Base-by-base conservation (phyloP, 2,113 vertebrate genomes). In the Noctilio leporinus region DNA sequence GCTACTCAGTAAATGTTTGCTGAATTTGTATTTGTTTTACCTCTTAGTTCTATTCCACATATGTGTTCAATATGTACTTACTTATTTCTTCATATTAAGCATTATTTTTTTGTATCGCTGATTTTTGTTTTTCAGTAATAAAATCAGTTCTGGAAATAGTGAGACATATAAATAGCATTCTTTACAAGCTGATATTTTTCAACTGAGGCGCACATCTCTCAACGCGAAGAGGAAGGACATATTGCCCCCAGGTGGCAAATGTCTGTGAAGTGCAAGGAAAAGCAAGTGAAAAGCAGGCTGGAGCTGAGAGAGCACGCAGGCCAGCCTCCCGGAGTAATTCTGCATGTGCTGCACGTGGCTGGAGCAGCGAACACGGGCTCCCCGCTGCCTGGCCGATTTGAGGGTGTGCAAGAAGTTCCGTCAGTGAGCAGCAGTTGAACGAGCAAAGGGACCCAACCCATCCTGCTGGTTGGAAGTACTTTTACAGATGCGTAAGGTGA, bases 161-260 rank as follows among this genome's bases (percentile, higher is more conserved):
- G 8, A 80, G 30, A 72, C 20, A 87, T 55, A 86, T 55, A 89
- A 82, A 70, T 3, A 80, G 30, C 33, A 38, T 76, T 95, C 43
- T 65, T 76, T 57, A 40, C 5, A 73, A 87, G 26, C 59, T 73
- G 33, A 47, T 40, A 28, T 7, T 35, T 45, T 96, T 96, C 86
- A 89, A 49, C 1, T 10, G 0, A 86, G 16, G 80, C 20, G 17
- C 73, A 40, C 26, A 85, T 43, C 35, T 97, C 82, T 92, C 12
- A 10, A 35, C 0, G 76, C 81, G 49, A 96, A 92, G 86, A 94
- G 12, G 97, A 90, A 64, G 87, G 51, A 93, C 85, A 88, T 30
- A 94, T 86, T 96, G 95, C 93, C 95, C 92, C 96, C 94, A 96
- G 86, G 38, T n/a, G 65, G 78, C 88, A 47, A 93, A 70, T 72